Base-by-base conservation (phyloP, 2,888 invertebrate genomes). In the Octonoba sinensis region DNA sequence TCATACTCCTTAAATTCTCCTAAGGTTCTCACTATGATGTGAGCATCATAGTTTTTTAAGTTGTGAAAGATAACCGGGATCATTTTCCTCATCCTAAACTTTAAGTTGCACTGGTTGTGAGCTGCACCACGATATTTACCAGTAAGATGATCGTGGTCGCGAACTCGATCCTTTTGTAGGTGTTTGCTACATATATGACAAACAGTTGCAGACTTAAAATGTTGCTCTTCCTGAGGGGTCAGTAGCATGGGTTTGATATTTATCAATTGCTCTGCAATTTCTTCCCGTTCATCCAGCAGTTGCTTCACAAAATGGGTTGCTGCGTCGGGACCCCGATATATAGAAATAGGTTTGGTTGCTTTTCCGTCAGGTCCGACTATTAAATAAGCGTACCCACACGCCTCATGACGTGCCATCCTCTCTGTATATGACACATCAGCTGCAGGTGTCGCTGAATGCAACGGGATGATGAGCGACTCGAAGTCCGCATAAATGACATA, bases 311-410 rank as follows among this genome's bases (percentile, higher is more conserved):
- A 56, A 44, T 36, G n/a, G n/a, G n/a, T n/a, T n/a, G n/a, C 36
- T 2, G 56, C 67, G 18, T 56, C 18, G 36, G 54, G 18, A 1
- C 51, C 27, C 18, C 67, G 24, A 18, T 67, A 56, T 4, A 51
- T 24, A 0, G 2, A 3, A 12, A 67, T 36, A 15, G 54, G 54
- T 13, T 67, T 67, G 11, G n/a, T 3, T 18, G 27, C 27, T 12
- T 67, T 56, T 16, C 67, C 67, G 18, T 67, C 15, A 0, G 54
- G 56, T 1, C 56, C 67, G 2, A 67, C 36, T 0, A 67, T 51
- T 3, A 67, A 1, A 49, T 67, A 67, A 1, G 67, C 67, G 44
- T 67, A 67, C 4, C 67, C 67, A 56, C 67, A 67, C 0, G 67
- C 27, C n/a, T 54, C 18, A 36, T 67, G 67, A 1, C 11, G 1